These are phyloP conservation scores for Galerucella pusilla DNA, from an alignment of 2,888 invertebrate genomes.

Conservation along the genomic window DNA sequence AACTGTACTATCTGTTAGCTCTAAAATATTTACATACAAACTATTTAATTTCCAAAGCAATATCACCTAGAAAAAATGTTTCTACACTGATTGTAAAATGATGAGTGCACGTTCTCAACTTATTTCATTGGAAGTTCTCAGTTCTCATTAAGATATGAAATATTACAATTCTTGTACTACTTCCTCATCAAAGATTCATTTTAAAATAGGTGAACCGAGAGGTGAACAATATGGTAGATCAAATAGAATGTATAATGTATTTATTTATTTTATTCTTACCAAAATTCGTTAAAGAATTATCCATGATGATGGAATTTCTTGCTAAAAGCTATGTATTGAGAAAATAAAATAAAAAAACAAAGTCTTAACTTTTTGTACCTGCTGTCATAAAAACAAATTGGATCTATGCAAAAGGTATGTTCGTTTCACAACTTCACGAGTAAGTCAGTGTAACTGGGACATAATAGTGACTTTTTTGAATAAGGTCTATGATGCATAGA, in stretches of 20 bases:
- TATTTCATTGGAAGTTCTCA: not conserved
- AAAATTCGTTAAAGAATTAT: slow-evolving; percentile 52
- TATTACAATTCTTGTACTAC: not conserved
- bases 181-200: not conserved
- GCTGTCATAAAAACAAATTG: slow-evolving; percentile 3
- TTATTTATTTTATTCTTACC: slow-evolving; percentile 43
- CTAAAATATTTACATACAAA: slow-evolving; percentile 49
- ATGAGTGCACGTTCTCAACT: no score
- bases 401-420: not conserved
- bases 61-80: not conserved
- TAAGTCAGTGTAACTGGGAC: no score
- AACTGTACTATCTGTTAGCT: slow-evolving; percentile 60
- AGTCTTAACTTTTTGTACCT: slow-evolving; percentile 10
- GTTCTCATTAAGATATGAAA: not conserved
- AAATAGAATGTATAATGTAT: slow-evolving; percentile 35
- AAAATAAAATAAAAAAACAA: slow-evolving; percentile 31
- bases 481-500: no score
- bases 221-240: slow-evolving; percentile 15
- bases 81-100: not conserved
- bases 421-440: not conserved
- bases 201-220: slow-evolving; percentile 14
- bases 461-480: no score
- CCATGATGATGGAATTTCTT: slow-evolving; percentile 45
- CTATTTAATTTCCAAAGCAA: not conserved
- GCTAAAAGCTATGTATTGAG: slow-evolving; percentile 29